phyloP scores from a whole-genome alignment of 2,797 vertebrate species.

The Silurus lanzhouensis region DNA sequence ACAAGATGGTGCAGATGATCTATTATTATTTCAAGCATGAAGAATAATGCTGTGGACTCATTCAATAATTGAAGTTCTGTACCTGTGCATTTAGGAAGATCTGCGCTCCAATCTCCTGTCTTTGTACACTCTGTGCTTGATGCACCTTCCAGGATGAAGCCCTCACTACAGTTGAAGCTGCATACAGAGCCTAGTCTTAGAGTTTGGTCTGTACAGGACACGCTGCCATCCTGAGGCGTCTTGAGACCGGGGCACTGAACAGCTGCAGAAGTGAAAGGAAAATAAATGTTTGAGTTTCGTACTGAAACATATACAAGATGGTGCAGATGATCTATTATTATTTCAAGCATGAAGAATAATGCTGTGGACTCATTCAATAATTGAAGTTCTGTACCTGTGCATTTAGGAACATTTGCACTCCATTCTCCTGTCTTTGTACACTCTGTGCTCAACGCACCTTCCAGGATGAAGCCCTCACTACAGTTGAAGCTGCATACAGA shows the following conservation, averaged over 20 bases:
- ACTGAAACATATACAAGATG: no score
- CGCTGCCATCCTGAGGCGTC: background rate
- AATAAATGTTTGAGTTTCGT: no score
- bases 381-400: constrained; percentile 61
- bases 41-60: no score
- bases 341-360: no score
- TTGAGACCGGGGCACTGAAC: background rate
- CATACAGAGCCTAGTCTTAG: constrained; percentile 64
- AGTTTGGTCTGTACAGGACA: constrained; percentile 2
- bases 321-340: no score
- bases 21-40: no score
- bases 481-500: constrained; percentile 75
- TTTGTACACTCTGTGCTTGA: constrained; percentile 62
- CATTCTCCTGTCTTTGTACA: constrained; percentile 73
- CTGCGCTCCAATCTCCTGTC: constrained; percentile 69
- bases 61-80: background rate
- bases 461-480: constrained; percentile 64
- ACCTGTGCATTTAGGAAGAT: constrained; percentile 68
- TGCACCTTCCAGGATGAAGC: constrained; percentile 66
- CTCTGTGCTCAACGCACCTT: constrained; percentile 54
- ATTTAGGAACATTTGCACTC: constrained; percentile 61
- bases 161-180: constrained; percentile 69
- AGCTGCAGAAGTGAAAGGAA: background rate
- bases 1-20: no score
- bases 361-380: no score